phyloP scores from a whole-genome alignment of 1,140 invertebrate species.

The Neelides sp. region DNA sequence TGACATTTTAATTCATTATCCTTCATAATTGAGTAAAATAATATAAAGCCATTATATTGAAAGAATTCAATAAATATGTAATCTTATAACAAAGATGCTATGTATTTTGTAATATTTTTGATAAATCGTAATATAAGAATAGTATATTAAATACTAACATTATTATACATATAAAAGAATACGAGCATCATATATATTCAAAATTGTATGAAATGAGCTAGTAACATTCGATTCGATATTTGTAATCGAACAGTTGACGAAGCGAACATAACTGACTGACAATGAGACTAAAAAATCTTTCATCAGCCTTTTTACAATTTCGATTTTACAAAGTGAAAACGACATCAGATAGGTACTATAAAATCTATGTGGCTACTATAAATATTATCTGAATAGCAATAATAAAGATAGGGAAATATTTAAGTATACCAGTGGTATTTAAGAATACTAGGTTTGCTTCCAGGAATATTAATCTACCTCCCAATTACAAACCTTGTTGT shows the following conservation, averaged over 20 bases:
- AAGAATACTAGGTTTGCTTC: no score
- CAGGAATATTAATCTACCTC: no score
- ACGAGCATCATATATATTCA: neutral
- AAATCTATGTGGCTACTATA: no score
- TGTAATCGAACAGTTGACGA: neutral
- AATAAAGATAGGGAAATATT: no score
- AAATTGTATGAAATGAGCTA: neutral
- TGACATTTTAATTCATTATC: no score
- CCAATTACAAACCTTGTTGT: no score
- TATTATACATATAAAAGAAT: neutral
- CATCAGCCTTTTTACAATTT: no score
- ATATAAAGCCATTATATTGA: neutral
- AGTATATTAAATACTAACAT: neutral
- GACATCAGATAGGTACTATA: no score
- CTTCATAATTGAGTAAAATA: no score
- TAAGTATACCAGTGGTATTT: no score
- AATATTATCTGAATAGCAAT: no score
- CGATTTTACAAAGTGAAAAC: no score
- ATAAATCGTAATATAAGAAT: neutral
- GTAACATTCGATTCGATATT: neutral
- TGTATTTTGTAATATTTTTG: neutral
- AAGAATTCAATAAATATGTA: conserved; percentile 1
- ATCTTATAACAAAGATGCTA: neutral
- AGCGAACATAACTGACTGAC: neutral
- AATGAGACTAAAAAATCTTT: neutral